Evolutionary conservation across 1,140 invertebrate species (phyloP).

Genomic region (Drosophila mayri): DNA sequence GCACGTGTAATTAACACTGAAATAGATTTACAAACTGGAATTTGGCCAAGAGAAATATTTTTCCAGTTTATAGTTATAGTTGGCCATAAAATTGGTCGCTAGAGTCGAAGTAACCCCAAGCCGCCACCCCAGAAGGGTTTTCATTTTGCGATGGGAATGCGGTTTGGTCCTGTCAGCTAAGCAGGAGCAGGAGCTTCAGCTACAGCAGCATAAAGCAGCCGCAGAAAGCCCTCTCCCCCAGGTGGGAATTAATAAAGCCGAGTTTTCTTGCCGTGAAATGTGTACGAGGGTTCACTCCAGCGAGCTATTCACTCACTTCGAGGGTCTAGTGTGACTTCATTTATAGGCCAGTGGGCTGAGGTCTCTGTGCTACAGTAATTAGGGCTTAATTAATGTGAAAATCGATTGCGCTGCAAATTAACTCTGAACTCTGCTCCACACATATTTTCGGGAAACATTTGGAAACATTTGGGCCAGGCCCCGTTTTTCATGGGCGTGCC

Average conservation of each 20-base stretch:
- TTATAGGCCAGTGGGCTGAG: conserved; percentile 18
- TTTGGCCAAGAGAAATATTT: conserved; percentile 22
- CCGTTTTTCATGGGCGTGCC: conserved; percentile 35
- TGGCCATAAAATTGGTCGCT: conserved; percentile 27
- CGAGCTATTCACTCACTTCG: conserved; percentile 24
- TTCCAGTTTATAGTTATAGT: conserved; percentile 44
- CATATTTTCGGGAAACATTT: conserved; percentile 23
- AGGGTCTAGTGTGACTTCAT: conserved; percentile 56
- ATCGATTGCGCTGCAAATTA: conserved; percentile 57
- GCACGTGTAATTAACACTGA: conserved; percentile 55
- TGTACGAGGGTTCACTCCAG: conserved; percentile 3
- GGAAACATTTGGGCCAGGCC: conserved; percentile 18
- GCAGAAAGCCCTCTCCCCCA: conserved; percentile 8
- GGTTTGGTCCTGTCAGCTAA: conserved; percentile 8
- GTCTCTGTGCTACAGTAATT: conserved; percentile 40
- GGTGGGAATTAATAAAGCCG: conserved; percentile 39
- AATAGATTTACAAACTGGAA: conserved; percentile 51
- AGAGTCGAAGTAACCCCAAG: conserved; percentile 6
- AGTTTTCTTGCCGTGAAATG: conserved; percentile 24
- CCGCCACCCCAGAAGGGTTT: background rate
- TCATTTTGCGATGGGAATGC: conserved; percentile 10
- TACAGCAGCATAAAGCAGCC: conserved; percentile 18
- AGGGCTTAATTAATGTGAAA: conserved; percentile 62
- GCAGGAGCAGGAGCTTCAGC: background rate
- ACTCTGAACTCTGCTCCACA: conserved; percentile 23